Conservation (phyloP, 2,797 vertebrate species). For the Notoglanidium macrostoma region DNA sequence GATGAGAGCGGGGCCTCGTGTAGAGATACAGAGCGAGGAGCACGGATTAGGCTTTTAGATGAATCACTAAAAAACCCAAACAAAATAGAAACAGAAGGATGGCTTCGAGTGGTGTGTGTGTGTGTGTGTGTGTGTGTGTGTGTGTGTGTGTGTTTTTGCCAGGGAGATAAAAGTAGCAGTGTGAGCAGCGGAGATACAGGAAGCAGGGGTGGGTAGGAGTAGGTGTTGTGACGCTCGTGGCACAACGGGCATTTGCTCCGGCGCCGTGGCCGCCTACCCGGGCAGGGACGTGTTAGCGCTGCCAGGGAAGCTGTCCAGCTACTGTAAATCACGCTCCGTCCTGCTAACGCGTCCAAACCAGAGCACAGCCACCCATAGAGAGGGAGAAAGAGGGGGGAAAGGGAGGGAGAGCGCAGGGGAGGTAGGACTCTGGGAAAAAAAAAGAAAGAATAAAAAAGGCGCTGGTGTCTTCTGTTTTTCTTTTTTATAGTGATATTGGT, state of each 20-base stretch:
- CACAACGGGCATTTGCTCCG: conserved; percentile 50
- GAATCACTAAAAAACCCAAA: conserved; percentile 35
- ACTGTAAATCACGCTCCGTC: conserved; percentile 70
- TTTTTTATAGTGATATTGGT: conserved; percentile 65
- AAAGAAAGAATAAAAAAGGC: conserved; percentile 47
- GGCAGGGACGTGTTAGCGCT: conserved; percentile 46
- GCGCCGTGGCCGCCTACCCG: conserved; percentile 53
- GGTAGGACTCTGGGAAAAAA: conserved; percentile 44
- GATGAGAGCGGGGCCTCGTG: neutral
- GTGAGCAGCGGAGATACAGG: conserved; percentile 44
- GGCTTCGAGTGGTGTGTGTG: neutral
- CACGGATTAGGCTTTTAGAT: conserved; percentile 22
- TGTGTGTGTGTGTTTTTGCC: neutral
- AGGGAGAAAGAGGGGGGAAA: conserved; percentile 8
- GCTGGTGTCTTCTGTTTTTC: neutral
- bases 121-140: conserved; percentile 5
- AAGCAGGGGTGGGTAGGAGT: conserved; percentile 55
- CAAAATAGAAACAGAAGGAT: conserved; percentile 26
- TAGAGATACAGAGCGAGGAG: neutral
- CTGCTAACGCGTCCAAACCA: conserved; percentile 68
- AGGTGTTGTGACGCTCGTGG: conserved; percentile 56
- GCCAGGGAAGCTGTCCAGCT: conserved; percentile 57
- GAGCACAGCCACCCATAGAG: conserved; percentile 67
- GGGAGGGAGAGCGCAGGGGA: conserved; percentile 32
- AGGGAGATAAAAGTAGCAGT: conserved; percentile 40